These are phyloP conservation scores for Lordiphosa mommai DNA, from an alignment of 1,140 invertebrate species.

Conservation along the genomic window DNA sequence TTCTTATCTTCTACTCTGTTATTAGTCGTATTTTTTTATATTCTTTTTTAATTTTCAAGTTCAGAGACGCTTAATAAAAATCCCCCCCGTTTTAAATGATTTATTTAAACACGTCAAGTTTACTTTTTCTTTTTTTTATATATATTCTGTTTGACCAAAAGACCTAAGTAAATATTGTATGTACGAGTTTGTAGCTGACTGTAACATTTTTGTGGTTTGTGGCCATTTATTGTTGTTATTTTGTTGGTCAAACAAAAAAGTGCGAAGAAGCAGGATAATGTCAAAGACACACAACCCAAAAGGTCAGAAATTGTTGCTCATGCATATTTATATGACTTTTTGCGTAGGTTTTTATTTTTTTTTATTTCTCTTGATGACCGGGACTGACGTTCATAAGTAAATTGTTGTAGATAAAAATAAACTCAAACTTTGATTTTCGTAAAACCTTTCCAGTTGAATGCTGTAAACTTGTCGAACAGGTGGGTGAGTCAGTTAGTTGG, in stretches of 20 bases:
- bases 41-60: no score
- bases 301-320: constrained; percentile 26
- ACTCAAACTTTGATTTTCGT: constrained; percentile 32
- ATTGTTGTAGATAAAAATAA: neutral
- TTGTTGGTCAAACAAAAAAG: constrained; percentile 28
- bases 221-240: constrained; percentile 3
- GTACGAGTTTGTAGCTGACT: no score
- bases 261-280: constrained; percentile 55
- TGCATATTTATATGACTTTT: constrained; percentile 14
- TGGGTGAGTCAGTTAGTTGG: constrained; percentile 45
- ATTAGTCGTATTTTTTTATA: no score
- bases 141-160: no score
- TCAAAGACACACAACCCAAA: constrained; percentile 27
- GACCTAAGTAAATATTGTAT: no score
- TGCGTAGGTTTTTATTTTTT: constrained; percentile 8
- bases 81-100: no score
- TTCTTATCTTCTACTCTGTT: no score
- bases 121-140: no score
- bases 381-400: constrained; percentile 32
- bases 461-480: constrained; percentile 51
- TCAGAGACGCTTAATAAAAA: no score
- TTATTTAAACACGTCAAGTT: no score
- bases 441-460: constrained; percentile 7
- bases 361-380: no score
- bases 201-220: neutral